These are phyloP conservation scores for Phyllopteryx taeniolatus DNA, from an alignment of 2,113 vertebrate species.

Conservation along the genomic window DNA sequence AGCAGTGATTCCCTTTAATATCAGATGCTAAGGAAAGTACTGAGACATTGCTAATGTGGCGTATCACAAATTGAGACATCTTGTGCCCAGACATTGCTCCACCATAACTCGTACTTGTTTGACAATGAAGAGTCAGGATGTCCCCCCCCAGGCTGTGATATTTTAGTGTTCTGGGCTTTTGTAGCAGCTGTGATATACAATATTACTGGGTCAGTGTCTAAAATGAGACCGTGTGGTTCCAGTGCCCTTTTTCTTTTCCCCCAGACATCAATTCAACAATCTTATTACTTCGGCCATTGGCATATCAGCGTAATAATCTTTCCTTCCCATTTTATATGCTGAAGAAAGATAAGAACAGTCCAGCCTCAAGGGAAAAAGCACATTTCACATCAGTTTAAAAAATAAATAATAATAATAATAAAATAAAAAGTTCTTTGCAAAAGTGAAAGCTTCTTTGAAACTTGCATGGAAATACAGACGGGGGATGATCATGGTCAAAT, in stretches of 20 bases:
- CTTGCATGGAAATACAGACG: neutral
- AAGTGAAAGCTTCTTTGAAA: neutral
- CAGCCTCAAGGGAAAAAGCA: neutral
- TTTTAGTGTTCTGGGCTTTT: neutral
- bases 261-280: neutral
- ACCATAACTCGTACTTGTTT: neutral
- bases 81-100: neutral
- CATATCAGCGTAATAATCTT: neutral
- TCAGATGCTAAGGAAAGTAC: neutral
- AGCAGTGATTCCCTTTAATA: neutral
- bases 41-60: neutral
- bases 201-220: neutral
- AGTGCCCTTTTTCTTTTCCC: neutral
- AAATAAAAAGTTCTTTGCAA: neutral
- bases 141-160: neutral
- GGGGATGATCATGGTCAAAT: conserved; percentile 11
- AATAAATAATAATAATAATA: neutral
- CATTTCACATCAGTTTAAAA: neutral
- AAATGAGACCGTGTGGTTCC: neutral
- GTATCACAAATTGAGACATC: neutral
- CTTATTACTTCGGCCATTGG: neutral
- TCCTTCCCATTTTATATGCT: neutral
- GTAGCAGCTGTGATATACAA: neutral
- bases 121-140: neutral
- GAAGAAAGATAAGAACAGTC: conserved; percentile 9